Evolutionary conservation across 92 coral and sea anemone genomes (phyloP).

Genomic region (Phenganax subtilis): DNA sequence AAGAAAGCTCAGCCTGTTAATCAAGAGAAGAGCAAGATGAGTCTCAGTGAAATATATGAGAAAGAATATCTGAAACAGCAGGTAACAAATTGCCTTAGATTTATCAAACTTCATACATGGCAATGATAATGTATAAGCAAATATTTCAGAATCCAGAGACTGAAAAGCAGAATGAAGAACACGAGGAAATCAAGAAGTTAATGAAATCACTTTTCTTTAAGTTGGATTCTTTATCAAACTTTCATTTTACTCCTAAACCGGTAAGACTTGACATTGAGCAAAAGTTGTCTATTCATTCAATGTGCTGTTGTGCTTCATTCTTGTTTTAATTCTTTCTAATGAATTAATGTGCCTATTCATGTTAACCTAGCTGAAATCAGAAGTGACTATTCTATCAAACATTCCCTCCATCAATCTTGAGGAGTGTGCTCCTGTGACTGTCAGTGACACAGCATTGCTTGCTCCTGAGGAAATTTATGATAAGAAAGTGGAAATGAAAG

Average conservation of each 20-base stretch:
- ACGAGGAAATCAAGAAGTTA: slow-evolving; percentile 63
- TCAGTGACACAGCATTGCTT: slow-evolving; percentile 85
- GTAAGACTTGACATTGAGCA: slow-evolving; percentile 53
- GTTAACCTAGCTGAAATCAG: slow-evolving; percentile 69
- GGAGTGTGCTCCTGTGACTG: slow-evolving; percentile 83
- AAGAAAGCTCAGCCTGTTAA: slow-evolving; percentile 77
- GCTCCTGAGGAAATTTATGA: slow-evolving; percentile 94
- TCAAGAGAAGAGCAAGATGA: slow-evolving; percentile 95
- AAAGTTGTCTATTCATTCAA: neutral
- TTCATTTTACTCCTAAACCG: slow-evolving; percentile 95
- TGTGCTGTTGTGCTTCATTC: neutral
- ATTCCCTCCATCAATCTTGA: slow-evolving; percentile 78
- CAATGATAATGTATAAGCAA: neutral
- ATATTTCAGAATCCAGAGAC: slow-evolving; percentile 46
- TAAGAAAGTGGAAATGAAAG: slow-evolving; percentile 67
- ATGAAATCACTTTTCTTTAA: slow-evolving; percentile 79
- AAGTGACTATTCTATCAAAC: slow-evolving; percentile 75
- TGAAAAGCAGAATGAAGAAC: slow-evolving; percentile 76
- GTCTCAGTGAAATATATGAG: slow-evolving; percentile 93
- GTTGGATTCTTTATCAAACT: slow-evolving; percentile 88
- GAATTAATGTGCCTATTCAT: neutral
- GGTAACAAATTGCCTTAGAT: slow-evolving; percentile 25
- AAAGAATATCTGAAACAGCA: slow-evolving; percentile 90
- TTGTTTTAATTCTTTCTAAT: neutral
- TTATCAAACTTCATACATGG: neutral